phyloP scores from a whole-genome alignment of 2,113 vertebrate genomes.

The Thryonomys swinderianus region DNA sequence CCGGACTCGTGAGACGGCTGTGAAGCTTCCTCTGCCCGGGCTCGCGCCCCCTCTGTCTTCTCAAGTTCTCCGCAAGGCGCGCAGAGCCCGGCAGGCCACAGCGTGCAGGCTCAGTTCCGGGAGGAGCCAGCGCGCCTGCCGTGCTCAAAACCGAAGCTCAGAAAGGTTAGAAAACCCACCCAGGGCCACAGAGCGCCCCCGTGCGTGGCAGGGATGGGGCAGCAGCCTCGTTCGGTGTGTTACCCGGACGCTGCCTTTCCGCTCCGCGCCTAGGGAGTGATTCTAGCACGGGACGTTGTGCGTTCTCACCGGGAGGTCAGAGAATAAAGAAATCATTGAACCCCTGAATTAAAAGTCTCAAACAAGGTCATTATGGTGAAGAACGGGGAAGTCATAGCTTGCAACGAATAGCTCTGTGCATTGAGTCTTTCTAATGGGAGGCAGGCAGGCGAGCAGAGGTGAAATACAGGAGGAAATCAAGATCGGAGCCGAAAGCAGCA shows the following conservation, averaged over 20 bases:
- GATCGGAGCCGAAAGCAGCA: background rate
- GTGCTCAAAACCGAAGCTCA: background rate
- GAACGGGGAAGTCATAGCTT: slow-evolving; percentile 1
- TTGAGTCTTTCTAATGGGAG: slow-evolving; percentile 30
- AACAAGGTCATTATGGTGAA: slow-evolving; percentile 54
- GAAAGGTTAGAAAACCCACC: slow-evolving; percentile 22
- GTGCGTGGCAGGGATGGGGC: background rate
- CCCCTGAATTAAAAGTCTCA: slow-evolving; percentile 57
- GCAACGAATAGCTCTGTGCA: slow-evolving; percentile 38
- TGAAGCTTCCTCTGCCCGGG: background rate
- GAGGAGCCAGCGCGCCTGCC: background rate
- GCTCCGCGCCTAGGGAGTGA: background rate
- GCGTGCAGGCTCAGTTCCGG: background rate
- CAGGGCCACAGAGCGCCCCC: slow-evolving; percentile 40
- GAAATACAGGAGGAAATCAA: slow-evolving; percentile 3
- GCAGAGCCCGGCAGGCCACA: background rate
- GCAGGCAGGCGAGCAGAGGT: background rate
- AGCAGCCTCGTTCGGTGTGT: background rate
- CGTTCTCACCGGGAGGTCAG: slow-evolving; percentile 60
- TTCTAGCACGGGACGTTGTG: background rate
- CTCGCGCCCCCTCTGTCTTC: background rate
- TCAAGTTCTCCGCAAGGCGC: background rate
- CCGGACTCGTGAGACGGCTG: background rate
- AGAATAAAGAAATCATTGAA: slow-evolving; percentile 71
- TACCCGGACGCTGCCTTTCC: background rate